Evolutionary conservation across 2,888 invertebrate genomes (phyloP).

Genomic region (Ornithoptera priamus): DNA sequence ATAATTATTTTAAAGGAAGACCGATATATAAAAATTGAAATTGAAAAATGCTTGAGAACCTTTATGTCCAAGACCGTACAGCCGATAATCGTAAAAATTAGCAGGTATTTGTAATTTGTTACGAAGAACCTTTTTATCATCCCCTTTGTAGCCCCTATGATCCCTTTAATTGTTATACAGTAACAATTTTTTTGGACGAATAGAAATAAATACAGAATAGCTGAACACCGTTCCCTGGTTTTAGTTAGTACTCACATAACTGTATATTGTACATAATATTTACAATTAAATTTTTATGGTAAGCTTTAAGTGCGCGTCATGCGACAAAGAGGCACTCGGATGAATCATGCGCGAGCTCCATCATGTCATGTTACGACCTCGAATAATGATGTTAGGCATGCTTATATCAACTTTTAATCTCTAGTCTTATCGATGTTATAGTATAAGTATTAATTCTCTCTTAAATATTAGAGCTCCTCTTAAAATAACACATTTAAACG

Average conservation of each 20-base stretch:
- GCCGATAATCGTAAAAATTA: too few relatives aligned
- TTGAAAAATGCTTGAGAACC: too few relatives aligned
- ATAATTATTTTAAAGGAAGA: too few relatives aligned
- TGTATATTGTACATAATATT: slow-evolving; percentile 7
- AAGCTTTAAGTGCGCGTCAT: slow-evolving; percentile 33
- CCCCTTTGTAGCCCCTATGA: too few relatives aligned
- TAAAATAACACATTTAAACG: neutral
- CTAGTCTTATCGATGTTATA: slow-evolving; percentile 43
- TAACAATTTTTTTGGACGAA: neutral
- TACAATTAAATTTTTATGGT: slow-evolving; percentile 16
- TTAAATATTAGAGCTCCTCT: too few relatives aligned
- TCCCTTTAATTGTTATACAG: neutral
- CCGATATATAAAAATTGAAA: too few relatives aligned
- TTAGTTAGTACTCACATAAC: neutral
- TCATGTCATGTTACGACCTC: slow-evolving; percentile 71
- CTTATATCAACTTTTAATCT: slow-evolving; percentile 25
- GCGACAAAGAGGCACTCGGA: slow-evolving; percentile 50
- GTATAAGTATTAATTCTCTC: neutral
- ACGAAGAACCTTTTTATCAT: too few relatives aligned
- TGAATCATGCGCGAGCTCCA: slow-evolving; percentile 68
- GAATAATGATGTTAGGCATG: slow-evolving; percentile 57
- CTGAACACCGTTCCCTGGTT: too few relatives aligned
- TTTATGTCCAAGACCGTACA: too few relatives aligned
- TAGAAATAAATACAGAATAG: too few relatives aligned
- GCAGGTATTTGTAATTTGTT: too few relatives aligned